Base-by-base conservation (phyloP, 1,140 invertebrate genomes). In the Megalonaias nervosa region DNA sequence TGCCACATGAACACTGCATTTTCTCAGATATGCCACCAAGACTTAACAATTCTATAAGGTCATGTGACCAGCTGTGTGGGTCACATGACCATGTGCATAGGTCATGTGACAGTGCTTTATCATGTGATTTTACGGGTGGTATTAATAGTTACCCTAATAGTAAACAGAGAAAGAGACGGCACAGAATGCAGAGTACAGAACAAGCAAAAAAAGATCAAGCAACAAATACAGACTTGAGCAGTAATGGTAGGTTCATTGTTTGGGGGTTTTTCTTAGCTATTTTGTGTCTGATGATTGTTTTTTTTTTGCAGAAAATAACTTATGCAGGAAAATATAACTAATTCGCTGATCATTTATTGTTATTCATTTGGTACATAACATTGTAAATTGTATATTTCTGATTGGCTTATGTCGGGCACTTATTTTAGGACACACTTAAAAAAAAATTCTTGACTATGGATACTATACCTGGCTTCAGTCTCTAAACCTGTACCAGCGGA, bases 141-240 rank as follows among this genome's bases (percentile, higher is more conserved):
- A 71, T 73, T 74, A 67, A 81, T 75, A 72, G 38, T 78, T 48
- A 48, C 9, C 38, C 38, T 48, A 78, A 71, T 79, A 67, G 71
- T 57, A 80, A 81, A 55, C 86, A 88, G 75, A 86, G 87, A 69
- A 87, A 87, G 75, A 74, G 83, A n/a, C 68, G 86, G 38, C 76
- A 85, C 61, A 77, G 85, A 48, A 74, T 67, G 14, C 76, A 81
- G 64, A 66, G 71, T 60, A 74, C 83, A 73, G 83, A 86, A 77
- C 81, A 84, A 26, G 80, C 77, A 19, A 87, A 77, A 31, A 77
- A 82, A 69, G 89, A 90, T 83, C 88, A 90, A 71, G 87, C 87
- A 17, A 90, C 89, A 0, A 90, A 90, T 74, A 90, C 89, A 64
- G 89, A 90, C 79, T 77, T 88, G 61, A 88, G 88, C 73, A 90